Evolutionary conservation across 2,113 vertebrate species (phyloP), one percentile per base, ranked within the genome.

Genomic region (Columbina picui): DNA sequence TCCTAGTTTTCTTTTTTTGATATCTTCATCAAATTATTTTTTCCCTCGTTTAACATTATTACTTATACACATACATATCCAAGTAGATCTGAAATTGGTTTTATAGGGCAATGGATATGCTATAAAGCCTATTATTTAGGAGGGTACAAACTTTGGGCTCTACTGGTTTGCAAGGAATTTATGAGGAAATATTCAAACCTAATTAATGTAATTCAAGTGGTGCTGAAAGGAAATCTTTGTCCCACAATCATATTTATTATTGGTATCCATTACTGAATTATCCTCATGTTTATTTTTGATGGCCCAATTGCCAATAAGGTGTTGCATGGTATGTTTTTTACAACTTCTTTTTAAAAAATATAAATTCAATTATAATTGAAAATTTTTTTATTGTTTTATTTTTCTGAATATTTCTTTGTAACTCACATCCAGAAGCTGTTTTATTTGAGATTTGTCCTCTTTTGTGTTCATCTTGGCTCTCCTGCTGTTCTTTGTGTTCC

Each of bases 191-290:
- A 83, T 43, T 94, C 38, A 94, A 81, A 36, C 8, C 9, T 59
- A 83, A 90, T 96, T 74, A 81, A 86, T 52, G 16, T 53, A 70
- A 78, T 60, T 88, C 71, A 95, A 78, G 38, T 86, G 52, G 14
- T 60, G 10, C 13, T 81, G 76, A 74, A 68, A 93, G 59, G 68
- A 88, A 93, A 70, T 88, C 14, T 91, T 95, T 84, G 34, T 56
- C 22, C 38, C 34, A 19, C 63, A 11, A 60, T 57, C 14, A 29
- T 70, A 77, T 93, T 87, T 65, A 55, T 59, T 82, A 34, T 16
- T 55, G 18, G 2, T 52, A 65, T 50, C 57, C 16, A 70, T 85
- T 77, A 41, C 32, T n/a, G 53, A 80, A 64, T 36, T 80, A 67
- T 32, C 7, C 73, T 73, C 14, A 41, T 43, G 19, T 38, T 89